Conservation (phyloP, 1,140 invertebrate genomes). For the Odontomachus brunneus region DNA sequence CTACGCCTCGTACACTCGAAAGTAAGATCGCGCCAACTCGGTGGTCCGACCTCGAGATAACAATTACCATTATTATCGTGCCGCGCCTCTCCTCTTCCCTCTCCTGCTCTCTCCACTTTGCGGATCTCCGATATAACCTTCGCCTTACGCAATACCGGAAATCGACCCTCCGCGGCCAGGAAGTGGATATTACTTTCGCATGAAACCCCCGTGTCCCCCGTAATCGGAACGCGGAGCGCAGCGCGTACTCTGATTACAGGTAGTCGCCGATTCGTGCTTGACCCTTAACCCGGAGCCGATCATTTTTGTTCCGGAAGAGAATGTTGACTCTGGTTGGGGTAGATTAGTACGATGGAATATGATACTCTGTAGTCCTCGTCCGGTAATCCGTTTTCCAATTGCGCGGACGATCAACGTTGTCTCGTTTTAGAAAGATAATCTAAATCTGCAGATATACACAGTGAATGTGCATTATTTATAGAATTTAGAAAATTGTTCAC, state of each 20-base stretch:
- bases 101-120: constrained; percentile 45
- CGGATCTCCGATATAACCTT: constrained; percentile 52
- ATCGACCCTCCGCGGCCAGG: constrained; percentile 63
- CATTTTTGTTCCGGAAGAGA: constrained; percentile 47
- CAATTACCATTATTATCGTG: constrained; percentile 66
- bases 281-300: constrained; percentile 29
- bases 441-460: too few species aligned
- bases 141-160: constrained; percentile 70
- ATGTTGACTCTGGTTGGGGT: constrained; percentile 15
- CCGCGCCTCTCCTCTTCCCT: constrained; percentile 51
- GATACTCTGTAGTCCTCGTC: constrained; percentile 12
- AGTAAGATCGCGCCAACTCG: constrained; percentile 14
- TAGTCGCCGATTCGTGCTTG: constrained; percentile 54
- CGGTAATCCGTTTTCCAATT: constrained; percentile 43
- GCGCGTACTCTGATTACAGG: constrained; percentile 48
- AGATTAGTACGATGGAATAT: constrained; percentile 38
- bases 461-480: too few species aligned
- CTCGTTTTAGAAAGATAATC: too few species aligned
- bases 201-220: constrained; percentile 52
- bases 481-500: too few species aligned
- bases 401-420: not conserved
- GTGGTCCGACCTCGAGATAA: constrained; percentile 56
- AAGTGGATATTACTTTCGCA: constrained; percentile 68
- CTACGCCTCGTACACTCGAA: not conserved
- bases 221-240: constrained; percentile 37